phyloP scores from a whole-genome alignment of 2,888 invertebrate genomes.

The Pemphredon lugubris region DNA sequence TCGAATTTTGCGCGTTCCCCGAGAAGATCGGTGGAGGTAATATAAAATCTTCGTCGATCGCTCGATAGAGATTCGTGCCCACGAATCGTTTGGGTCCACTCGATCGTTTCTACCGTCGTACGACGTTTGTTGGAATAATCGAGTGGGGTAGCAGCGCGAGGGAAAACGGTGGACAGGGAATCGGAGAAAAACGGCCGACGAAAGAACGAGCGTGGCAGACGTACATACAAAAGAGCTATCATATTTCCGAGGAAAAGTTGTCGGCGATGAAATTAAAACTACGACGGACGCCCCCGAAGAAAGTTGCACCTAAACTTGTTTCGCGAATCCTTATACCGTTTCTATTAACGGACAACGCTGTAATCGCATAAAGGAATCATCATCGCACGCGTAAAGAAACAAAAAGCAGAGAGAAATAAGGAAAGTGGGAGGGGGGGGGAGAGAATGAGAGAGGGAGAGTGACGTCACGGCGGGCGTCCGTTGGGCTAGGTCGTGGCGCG shows the following conservation, averaged over 20 bases:
- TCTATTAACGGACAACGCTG: not conserved
- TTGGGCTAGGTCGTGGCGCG: conserved; percentile 78
- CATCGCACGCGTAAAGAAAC: not conserved
- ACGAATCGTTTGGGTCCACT: no score
- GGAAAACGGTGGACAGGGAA: not conserved
- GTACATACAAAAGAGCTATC: conserved; percentile 13
- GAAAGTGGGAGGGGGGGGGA: not conserved
- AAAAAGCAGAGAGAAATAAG: not conserved
- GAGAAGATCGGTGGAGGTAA: no score
- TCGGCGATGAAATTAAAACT: conserved; percentile 44
- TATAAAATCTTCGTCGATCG: no score
- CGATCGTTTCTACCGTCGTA: no score
- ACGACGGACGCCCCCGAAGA: conserved; percentile 6
- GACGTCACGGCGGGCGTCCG: conserved; percentile 74
- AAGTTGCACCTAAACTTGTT: conserved; percentile 18
- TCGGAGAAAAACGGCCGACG: not conserved
- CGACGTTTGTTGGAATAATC: no score
- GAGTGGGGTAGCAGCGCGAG: no score
- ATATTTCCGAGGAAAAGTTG: conserved; percentile 18
- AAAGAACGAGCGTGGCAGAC: not conserved
- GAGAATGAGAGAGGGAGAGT: conserved; percentile 39
- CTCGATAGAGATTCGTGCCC: no score
- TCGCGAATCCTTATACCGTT: not conserved
- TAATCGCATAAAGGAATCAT: conserved; percentile 3
- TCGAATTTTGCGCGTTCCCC: no score